Evolutionary conservation across 2,113 vertebrate species (phyloP), one percentile per base, ranked within the genome.

Genomic region (Brachypodius melanocephalos): DNA sequence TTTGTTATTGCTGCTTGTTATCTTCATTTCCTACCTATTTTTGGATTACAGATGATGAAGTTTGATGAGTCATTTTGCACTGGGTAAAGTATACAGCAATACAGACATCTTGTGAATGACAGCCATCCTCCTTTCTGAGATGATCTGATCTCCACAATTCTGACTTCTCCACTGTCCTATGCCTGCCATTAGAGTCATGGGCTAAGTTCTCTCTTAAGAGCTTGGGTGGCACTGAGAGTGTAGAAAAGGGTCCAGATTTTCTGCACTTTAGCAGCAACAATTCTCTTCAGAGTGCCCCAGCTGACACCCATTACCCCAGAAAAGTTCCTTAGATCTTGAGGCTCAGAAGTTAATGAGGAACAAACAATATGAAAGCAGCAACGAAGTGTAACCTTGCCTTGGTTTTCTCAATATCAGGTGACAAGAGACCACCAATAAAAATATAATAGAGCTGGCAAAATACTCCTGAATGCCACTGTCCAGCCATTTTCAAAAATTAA

Each of bases 91-190:
- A 10, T n/a, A 43, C 5, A 55, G 10, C 49, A 72, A 45, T 29
- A 12, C 10, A 12, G 48, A 17, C 0, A 0, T 51, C n/a, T 48
- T 75, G 62, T 76, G 36, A 80, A 29, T 29, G 42, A 21, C 0
- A 2, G 25, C 17, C 17, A 3, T 34, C 36, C 10, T 45, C 13
- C 38, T 68, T 73, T 26, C 13, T 43, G 45, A 40, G 46, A 25
- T 75, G 15, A 40, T 65, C 81, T 58, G 10, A 40, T 42, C 32
- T 61, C 14, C 26, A 9, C 11, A 24, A 3, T 14, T 22, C 19
- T 36, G 40, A 62, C 14, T 20, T 38, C 21, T 29, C 59, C 29
- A 0, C 26, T 51, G 28, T 68, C n/a, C 66, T 68, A 20, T 34
- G 38, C 1, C 2, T 43, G 42, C 20, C 43, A 63, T 57, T 21